Evolutionary conservation across 2,797 vertebrate species (phyloP).

Genomic region (Pampus argenteus): DNA sequence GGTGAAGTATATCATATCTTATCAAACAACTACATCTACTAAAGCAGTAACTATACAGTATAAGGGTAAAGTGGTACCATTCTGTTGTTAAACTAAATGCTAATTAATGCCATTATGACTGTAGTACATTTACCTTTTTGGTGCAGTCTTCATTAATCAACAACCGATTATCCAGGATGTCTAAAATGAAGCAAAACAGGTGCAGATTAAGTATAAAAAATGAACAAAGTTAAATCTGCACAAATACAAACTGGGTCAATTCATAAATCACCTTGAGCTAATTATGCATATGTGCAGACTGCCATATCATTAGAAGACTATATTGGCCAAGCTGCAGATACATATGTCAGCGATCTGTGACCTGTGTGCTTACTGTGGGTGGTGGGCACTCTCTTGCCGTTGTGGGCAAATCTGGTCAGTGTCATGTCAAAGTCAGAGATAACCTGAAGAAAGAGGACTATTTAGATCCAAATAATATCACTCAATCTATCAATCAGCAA

Average conservation of each 20-base stretch:
- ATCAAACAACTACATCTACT: background rate
- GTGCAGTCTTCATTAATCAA: constrained; percentile 89
- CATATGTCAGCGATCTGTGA: background rate
- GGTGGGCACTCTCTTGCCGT: constrained; percentile 89
- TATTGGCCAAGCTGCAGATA: background rate
- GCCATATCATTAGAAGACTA: background rate
- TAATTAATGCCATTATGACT: background rate
- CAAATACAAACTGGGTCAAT: background rate
- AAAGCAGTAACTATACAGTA: background rate
- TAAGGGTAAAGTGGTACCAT: background rate
- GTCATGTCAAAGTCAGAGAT: constrained; percentile 98
- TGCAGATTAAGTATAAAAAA: no score
- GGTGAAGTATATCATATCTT: no score
- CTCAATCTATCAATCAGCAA: background rate
- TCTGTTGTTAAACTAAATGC: background rate
- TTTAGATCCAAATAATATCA: background rate
- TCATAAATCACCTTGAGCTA: background rate
- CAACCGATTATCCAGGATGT: constrained; percentile 88
- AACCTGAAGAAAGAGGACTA: constrained; percentile 79
- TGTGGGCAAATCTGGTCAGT: constrained; percentile 89
- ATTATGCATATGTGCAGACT: background rate
- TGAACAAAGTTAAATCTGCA: background rate
- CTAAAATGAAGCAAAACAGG: no score
- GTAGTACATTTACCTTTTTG: constrained; percentile 51
- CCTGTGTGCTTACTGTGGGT: constrained; percentile 89